phyloP scores from a whole-genome alignment of 2,888 invertebrate genomes.

The Mimas tiliae region DNA sequence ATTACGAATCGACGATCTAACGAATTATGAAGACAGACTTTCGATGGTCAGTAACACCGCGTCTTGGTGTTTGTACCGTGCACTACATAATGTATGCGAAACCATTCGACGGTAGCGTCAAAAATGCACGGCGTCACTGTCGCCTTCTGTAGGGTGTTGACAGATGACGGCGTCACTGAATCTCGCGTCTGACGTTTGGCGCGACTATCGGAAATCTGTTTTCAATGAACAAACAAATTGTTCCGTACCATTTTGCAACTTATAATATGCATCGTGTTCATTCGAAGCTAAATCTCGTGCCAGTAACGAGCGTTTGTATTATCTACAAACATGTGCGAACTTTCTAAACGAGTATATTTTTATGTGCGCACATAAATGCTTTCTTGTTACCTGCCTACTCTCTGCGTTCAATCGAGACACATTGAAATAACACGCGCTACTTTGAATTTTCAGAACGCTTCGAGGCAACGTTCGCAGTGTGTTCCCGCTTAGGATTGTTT shows the following conservation, averaged over 20 bases:
- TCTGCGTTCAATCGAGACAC: background rate
- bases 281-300: conserved; percentile 5
- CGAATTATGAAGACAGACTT: too few species aligned
- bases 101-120: too few species aligned
- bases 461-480: conserved; percentile 29
- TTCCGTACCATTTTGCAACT: background rate
- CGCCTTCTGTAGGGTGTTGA: too few species aligned
- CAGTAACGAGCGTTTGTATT: conserved; percentile 10
- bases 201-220: too few species aligned
- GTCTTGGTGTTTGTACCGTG: too few species aligned
- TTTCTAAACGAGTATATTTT: conserved; percentile 10
- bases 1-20: too few species aligned
- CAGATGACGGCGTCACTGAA: too few species aligned
- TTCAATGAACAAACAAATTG: background rate
- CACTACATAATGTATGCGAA: too few species aligned
- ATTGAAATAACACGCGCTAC: background rate
- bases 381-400: background rate
- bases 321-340: conserved; percentile 2
- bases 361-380: background rate
- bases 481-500: conserved; percentile 48
- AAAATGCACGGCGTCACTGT: too few species aligned
- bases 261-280: background rate
- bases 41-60: too few species aligned
- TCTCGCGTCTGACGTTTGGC: too few species aligned
- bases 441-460: conserved; percentile 11